Evolutionary conservation across 2,888 invertebrate genomes (phyloP).

Genomic region (Cloeon dipterum): DNA sequence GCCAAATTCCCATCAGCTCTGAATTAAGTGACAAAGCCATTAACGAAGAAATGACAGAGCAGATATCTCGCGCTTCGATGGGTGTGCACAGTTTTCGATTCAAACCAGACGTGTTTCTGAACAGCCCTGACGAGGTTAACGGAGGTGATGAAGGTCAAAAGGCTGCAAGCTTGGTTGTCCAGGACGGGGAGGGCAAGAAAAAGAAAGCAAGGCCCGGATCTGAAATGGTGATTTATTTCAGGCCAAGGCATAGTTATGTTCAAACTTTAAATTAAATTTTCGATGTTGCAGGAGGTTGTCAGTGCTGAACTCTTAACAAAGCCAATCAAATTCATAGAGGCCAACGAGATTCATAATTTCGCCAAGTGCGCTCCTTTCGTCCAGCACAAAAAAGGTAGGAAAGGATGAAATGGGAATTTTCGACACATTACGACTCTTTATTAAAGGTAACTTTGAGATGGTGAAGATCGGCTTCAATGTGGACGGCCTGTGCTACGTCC

Average conservation of each 20-base stretch:
- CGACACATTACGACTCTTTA: not conserved
- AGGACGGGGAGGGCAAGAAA: not conserved
- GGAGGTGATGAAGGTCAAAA: not conserved
- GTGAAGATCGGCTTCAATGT: slow-evolving; percentile 38
- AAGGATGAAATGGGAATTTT: slow-evolving; percentile 3
- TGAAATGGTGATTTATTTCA: not conserved
- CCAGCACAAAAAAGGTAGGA: slow-evolving; percentile 39
- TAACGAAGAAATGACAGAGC: not conserved
- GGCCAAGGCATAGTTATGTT: no score
- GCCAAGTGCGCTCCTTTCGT: slow-evolving; percentile 27
- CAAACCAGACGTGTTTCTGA: not conserved
- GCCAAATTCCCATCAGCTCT: not conserved
- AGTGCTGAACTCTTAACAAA: slow-evolving; percentile 34
- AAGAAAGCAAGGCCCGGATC: not conserved
- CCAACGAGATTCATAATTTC: slow-evolving; percentile 15
- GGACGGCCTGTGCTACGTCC: slow-evolving; percentile 48
- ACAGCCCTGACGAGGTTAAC: not conserved
- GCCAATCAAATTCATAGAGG: slow-evolving; percentile 31
- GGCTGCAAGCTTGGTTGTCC: not conserved
- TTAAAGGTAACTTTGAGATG: slow-evolving; percentile 18
- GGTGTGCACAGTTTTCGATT: not conserved
- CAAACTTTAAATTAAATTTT: no score
- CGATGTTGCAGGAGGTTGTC: slow-evolving; percentile 28
- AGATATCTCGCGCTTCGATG: not conserved
- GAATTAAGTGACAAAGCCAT: not conserved